phyloP scores from a whole-genome alignment of 2,888 invertebrate genomes.

The Campoplex nolae region DNA sequence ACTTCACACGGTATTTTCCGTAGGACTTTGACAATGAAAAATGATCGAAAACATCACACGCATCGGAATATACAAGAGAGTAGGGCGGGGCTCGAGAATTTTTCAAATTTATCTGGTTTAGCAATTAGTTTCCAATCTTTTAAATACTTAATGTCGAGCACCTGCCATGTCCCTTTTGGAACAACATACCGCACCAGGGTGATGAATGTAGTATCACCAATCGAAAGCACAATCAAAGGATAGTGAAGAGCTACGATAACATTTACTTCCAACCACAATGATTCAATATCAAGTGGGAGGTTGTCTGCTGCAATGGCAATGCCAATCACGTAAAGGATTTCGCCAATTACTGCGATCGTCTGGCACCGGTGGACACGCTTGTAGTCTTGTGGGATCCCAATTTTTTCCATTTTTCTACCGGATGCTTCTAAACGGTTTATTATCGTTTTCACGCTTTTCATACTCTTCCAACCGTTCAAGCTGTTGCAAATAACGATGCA shows the following conservation, averaged over 20 bases:
- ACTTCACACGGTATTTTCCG: not conserved
- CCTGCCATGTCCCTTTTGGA: not conserved
- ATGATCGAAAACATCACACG: not conserved
- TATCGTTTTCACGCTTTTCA: constrained; percentile 43
- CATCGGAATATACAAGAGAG: not conserved
- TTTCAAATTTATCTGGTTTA: not conserved
- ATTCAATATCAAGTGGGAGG: not conserved
- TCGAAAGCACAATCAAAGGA: constrained; percentile 52
- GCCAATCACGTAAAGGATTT: not conserved
- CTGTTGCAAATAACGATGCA: constrained; percentile 50
- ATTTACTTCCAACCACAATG: constrained; percentile 27
- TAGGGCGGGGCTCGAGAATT: not conserved
- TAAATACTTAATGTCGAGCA: not conserved
- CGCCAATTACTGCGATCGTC: not conserved
- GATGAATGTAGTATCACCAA: constrained; percentile 68
- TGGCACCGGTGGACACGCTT: constrained; percentile 10
- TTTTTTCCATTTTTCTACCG: constrained; percentile 67
- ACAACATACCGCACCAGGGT: constrained; percentile 70
- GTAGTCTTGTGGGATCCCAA: constrained; percentile 69
- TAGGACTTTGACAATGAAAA: not conserved
- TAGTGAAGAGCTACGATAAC: constrained; percentile 43
- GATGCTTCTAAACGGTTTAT: constrained; percentile 54
- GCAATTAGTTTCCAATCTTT: not conserved
- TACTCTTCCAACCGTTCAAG: constrained; percentile 61
- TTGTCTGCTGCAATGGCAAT: not conserved